A percentile compares a stretch with the other conserved stretches of the same genome.
These are phyloP conservation scores for Platorchestia sp. DNA, from an alignment of 1,140 invertebrate genomes.

Conservation along the genomic window DNA sequence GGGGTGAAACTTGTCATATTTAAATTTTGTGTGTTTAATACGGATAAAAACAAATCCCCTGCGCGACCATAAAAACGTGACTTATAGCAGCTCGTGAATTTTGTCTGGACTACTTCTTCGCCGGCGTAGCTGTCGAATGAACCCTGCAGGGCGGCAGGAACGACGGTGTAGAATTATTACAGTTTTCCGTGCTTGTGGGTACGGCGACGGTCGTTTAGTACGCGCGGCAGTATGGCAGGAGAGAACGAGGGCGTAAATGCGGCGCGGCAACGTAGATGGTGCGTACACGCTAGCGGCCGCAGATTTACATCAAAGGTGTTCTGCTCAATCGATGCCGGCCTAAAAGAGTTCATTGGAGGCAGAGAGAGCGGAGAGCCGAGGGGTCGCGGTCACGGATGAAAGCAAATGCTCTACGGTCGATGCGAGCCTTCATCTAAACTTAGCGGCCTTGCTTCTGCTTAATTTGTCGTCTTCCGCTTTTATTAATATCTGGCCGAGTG, in stretches of 20 bases:
- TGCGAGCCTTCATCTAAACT: slow-evolving; percentile 32
- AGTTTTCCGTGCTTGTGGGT: background rate
- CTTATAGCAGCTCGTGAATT: background rate
- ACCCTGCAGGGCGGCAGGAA: background rate
- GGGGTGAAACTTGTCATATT: too few relatives aligned
- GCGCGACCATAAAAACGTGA: background rate
- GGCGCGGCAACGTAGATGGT: background rate
- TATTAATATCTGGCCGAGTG: background rate
- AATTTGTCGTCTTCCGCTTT: slow-evolving; percentile 1
- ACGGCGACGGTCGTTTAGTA: background rate
- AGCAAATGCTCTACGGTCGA: slow-evolving; percentile 47
- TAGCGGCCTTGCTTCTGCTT: slow-evolving; percentile 13
- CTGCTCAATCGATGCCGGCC: slow-evolving; percentile 45
- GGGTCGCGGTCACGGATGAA: slow-evolving; percentile 52
- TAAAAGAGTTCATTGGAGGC: slow-evolving; percentile 49
- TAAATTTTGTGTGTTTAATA: background rate
- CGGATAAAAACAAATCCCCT: background rate
- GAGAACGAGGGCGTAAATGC: slow-evolving; percentile 19
- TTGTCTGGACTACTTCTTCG: background rate
- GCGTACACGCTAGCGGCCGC: background rate
- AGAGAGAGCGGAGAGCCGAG: slow-evolving; percentile 22
- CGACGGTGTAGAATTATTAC: background rate
- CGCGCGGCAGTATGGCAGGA: background rate
- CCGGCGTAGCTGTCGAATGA: background rate
- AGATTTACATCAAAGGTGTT: slow-evolving; percentile 50